A percentile compares a stretch with the other conserved stretches of the same genome.
Conservation (phyloP, 2,113 vertebrate genomes). For the Heloderma charlesbogerti region DNA sequence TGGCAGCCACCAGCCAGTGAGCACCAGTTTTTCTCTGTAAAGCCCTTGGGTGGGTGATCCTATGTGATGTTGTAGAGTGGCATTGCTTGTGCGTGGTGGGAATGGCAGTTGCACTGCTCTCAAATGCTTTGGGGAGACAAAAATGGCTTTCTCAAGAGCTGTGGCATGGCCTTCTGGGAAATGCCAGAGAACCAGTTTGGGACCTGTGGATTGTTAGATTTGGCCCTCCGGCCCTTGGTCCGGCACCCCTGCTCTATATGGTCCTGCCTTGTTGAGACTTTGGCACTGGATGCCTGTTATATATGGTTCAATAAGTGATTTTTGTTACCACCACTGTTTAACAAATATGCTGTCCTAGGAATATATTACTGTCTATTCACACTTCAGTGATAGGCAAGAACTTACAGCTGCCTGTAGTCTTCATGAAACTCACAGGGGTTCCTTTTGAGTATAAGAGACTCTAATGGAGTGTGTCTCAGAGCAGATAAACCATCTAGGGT, state of each 20-base stretch:
- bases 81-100: neutral
- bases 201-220: too few relatives aligned
- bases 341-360: slow-evolving; percentile 6
- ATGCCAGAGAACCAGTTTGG: too few relatives aligned
- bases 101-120: neutral
- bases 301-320: neutral
- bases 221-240: neutral
- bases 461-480: slow-evolving; percentile 80
- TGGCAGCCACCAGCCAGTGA: too few relatives aligned
- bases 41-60: too few relatives aligned
- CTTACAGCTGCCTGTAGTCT: slow-evolving; percentile 89
- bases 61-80: too few relatives aligned
- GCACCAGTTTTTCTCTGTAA: too few relatives aligned
- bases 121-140: neutral
- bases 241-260: neutral
- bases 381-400: neutral
- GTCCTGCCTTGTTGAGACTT: neutral
- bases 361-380: neutral
- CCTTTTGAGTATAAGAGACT: slow-evolving; percentile 85
- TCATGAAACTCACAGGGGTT: slow-evolving; percentile 93
- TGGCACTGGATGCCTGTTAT: neutral
- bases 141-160: too few relatives aligned
- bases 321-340: neutral
- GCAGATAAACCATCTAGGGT: slow-evolving; percentile 84
- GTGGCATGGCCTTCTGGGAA: too few relatives aligned